These are phyloP conservation scores for Taeniopygia guttata DNA, from an alignment of 2,797 vertebrate species.

Conservation along the genomic window DNA sequence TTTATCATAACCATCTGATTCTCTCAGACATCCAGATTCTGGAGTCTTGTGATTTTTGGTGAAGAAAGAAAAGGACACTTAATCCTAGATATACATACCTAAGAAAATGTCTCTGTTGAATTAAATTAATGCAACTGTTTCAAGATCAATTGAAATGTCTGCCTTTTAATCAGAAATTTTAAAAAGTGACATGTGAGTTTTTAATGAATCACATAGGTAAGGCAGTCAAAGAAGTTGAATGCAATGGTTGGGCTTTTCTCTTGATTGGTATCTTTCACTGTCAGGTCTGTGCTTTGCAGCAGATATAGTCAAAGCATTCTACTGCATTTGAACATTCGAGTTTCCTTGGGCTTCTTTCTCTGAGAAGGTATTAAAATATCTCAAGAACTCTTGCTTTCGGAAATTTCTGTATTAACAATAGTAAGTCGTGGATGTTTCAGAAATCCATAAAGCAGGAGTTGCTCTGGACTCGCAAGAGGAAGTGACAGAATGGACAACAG, in stretches of 20 bases:
- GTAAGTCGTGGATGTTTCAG: background rate
- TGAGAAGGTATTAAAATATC: conserved; percentile 3
- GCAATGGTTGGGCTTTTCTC: background rate
- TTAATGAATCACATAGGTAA: conserved; percentile 31
- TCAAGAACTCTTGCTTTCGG: background rate
- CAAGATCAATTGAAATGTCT: background rate
- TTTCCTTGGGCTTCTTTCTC: conserved; percentile 15
- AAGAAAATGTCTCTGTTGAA: background rate
- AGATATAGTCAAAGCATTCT: background rate
- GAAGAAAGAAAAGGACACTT: background rate
- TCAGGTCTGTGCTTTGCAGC: conserved; percentile 15
- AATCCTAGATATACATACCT: background rate
- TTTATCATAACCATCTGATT: conserved; percentile 16
- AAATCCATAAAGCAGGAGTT: background rate
- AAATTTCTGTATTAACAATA: background rate
- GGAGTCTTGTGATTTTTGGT: background rate
- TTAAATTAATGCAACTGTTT: background rate
- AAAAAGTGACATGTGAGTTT: background rate
- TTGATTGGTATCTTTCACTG: background rate
- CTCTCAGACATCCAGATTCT: background rate
- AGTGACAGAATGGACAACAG: background rate
- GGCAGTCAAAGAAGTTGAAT: conserved; percentile 6
- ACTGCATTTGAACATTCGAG: conserved; percentile 25
- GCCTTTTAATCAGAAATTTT: background rate
- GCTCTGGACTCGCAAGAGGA: background rate